Evolutionary conservation across 2,797 vertebrate genomes (phyloP).

Genomic region (Gymnopithys bicolor): DNA sequence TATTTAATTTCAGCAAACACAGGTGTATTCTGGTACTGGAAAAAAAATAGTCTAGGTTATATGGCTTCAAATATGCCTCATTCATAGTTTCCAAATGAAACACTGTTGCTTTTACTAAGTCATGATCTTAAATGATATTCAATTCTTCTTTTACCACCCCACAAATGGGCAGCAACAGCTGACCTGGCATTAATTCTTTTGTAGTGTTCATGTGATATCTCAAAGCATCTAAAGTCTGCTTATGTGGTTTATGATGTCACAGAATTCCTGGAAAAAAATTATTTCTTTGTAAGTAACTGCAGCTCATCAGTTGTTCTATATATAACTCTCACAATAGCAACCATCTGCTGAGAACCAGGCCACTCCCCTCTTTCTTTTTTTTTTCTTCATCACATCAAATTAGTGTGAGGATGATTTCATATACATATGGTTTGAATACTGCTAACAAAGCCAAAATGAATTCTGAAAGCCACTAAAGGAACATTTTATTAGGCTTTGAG

Average conservation of each 20-base stretch:
- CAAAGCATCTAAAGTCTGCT: not conserved
- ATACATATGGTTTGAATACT: conserved; percentile 31
- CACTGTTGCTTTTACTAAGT: not conserved
- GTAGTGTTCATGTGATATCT: not conserved
- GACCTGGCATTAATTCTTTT: conserved; percentile 28
- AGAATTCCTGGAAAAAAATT: conserved; percentile 48
- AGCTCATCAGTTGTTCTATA: conserved; percentile 42
- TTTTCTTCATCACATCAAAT: conserved; percentile 37
- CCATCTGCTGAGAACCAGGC: conserved; percentile 33
- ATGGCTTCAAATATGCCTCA: not conserved
- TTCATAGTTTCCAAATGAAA: not conserved
- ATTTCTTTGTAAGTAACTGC: conserved; percentile 53
- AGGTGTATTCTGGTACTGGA: not conserved
- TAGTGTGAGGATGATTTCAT: conserved; percentile 51
- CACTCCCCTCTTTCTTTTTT: conserved; percentile 14
- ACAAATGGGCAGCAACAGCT: not conserved
- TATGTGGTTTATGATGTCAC: conserved; percentile 48
- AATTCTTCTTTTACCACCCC: not conserved
- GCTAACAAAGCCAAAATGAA: conserved; percentile 30
- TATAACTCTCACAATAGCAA: conserved; percentile 59
- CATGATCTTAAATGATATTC: not conserved
- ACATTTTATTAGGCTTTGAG: conserved; percentile 3
- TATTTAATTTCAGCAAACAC: not conserved
- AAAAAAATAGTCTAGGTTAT: not conserved
- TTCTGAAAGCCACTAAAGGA: conserved; percentile 28